Evolutionary conservation across 23 tunicate genomes (phyloP).

Genomic region (Halocynthia roretzi): DNA sequence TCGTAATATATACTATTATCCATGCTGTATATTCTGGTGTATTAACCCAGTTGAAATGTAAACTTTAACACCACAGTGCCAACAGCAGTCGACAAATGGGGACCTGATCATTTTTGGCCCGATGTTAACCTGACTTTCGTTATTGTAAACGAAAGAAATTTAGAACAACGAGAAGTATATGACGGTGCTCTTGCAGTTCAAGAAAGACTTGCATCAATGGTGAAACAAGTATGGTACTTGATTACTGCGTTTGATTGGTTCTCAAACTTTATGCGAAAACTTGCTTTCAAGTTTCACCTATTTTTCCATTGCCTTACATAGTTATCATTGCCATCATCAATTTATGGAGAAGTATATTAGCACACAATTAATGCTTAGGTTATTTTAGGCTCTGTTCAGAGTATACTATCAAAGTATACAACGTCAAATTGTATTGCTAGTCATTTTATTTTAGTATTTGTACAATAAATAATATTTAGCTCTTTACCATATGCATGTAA

Average conservation of each 20-base stretch:
- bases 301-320: too few relatives aligned
- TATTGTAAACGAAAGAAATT: background rate
- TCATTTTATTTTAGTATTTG: too few relatives aligned
- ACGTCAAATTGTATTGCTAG: too few relatives aligned
- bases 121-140: background rate
- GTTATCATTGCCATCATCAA: too few relatives aligned
- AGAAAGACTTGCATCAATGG: conserved; percentile 29
- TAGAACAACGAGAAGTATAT: background rate
- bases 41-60: background rate
- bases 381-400: too few relatives aligned
- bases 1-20: background rate
- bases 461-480: too few relatives aligned
- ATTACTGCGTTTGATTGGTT: background rate
- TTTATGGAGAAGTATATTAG: too few relatives aligned
- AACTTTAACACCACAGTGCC: background rate
- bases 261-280: background rate
- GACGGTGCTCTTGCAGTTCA: conserved; percentile 4
- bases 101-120: conserved; percentile 30
- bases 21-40: background rate
- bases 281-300: too few relatives aligned
- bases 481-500: too few relatives aligned
- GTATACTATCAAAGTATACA: too few relatives aligned
- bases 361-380: too few relatives aligned
- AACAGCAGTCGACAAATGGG: conserved; percentile 1
- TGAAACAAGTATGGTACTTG: conserved; percentile 7